A percentile compares a stretch with the other conserved stretches of the same genome.
These are phyloP conservation scores for Chrysoperla carnea DNA, from an alignment of 1,140 invertebrate genomes.

Conservation along the genomic window DNA sequence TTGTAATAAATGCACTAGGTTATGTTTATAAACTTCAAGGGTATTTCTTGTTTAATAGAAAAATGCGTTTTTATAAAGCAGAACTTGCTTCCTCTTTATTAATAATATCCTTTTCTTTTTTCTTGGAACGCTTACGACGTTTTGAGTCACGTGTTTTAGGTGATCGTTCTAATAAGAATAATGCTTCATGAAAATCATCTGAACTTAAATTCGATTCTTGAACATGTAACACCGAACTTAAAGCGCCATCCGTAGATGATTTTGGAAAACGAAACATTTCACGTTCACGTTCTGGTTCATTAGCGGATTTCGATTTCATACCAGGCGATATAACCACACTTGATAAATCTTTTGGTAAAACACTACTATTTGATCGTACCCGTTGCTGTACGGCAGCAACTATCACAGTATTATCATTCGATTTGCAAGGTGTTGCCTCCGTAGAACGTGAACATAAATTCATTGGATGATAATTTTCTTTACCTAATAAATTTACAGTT, in stretches of 20 bases:
- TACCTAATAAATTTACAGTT: constrained; percentile 1
- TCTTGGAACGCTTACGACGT: constrained; percentile 22
- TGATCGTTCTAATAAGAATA: constrained; percentile 33
- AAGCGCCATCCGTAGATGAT: constrained; percentile 34
- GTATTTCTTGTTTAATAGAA: too few relatives aligned
- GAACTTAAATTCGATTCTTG: constrained; percentile 38
- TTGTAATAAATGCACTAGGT: too few relatives aligned
- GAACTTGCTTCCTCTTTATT: constrained; percentile 13
- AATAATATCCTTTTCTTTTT: constrained; percentile 14
- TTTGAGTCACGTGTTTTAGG: constrained; percentile 28
- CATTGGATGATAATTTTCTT: constrained; percentile 3
- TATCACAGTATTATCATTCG: background rate
- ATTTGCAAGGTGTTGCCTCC: background rate
- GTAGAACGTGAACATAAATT: background rate
- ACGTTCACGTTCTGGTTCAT: constrained; percentile 28
- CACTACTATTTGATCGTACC: constrained; percentile 1
- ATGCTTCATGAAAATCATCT: constrained; percentile 39
- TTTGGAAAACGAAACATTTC: constrained; percentile 37
- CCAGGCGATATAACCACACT: background rate
- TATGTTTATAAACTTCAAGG: too few relatives aligned
- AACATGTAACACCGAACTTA: constrained; percentile 38
- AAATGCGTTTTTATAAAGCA: background rate
- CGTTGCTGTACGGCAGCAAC: background rate
- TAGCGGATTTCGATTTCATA: constrained; percentile 28
- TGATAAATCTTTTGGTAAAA: background rate